A percentile compares a stretch with the other conserved stretches of the same genome.
Evolutionary conservation across 2,888 invertebrate genomes (phyloP).

Genomic region (Leptarthrus brevirostris): DNA sequence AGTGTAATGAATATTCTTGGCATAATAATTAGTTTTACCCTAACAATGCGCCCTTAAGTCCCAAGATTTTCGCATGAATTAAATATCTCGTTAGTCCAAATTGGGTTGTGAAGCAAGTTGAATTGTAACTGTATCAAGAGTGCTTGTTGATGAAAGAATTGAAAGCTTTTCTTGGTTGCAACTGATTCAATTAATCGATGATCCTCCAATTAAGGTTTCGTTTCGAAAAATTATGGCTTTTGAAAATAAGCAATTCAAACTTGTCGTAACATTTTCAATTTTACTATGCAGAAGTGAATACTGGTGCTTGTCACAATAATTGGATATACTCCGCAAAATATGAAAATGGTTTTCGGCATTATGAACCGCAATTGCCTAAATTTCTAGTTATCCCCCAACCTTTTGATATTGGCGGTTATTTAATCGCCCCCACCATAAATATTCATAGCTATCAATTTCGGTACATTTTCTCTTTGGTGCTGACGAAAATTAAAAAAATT

Average conservation of each 20-base stretch:
- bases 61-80: conserved; percentile 36
- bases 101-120: conserved; percentile 1
- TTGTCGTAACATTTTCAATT: too few relatives aligned
- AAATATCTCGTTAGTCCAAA: conserved; percentile 35
- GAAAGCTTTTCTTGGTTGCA: conserved; percentile 1
- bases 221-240: not conserved
- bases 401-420: not conserved
- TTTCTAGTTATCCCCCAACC: not conserved
- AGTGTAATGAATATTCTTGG: conserved; percentile 28
- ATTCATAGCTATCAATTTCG: conserved; percentile 27
- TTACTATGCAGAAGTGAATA: too few relatives aligned
- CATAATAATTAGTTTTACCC: conserved; percentile 35
- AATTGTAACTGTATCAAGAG: conserved; percentile 4
- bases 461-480: conserved; percentile 4
- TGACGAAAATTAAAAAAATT: conserved; percentile 3
- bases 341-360: not conserved
- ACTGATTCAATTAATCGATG: conserved; percentile 18
- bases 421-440: not conserved
- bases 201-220: conserved; percentile 21
- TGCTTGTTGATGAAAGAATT: too few relatives aligned
- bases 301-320: not conserved
- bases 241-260: too few relatives aligned
- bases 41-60: conserved; percentile 34
- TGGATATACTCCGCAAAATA: not conserved
- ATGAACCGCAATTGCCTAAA: not conserved